These are phyloP conservation scores for Tokudaia tokunoshimensis DNA, from an alignment of 2,797 vertebrate genomes.

Conservation along the genomic window DNA sequence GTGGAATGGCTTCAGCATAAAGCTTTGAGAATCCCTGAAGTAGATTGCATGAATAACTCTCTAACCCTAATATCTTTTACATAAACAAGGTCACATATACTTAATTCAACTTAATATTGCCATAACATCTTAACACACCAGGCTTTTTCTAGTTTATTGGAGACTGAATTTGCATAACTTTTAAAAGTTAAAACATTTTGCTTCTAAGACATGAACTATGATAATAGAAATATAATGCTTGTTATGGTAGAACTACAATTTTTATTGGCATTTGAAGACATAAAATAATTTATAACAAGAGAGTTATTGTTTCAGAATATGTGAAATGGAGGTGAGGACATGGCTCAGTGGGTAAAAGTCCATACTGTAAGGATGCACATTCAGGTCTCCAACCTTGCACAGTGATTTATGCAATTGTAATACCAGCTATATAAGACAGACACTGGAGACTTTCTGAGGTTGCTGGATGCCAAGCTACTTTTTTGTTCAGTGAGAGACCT, in stretches of 20 bases:
- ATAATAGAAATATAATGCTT: background rate
- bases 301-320: background rate
- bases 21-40: background rate
- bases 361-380: background rate
- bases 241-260: background rate
- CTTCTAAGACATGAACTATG: background rate
- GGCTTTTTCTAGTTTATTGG: background rate
- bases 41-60: background rate
- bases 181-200: background rate
- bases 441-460: background rate
- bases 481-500: too few species aligned
- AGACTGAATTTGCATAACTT: background rate
- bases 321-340: too few species aligned
- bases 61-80: background rate
- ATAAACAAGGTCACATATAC: background rate
- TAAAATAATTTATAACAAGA: background rate
- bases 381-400: background rate
- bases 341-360: too few species aligned
- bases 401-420: too few species aligned
- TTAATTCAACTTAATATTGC: background rate
- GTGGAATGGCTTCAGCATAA: background rate
- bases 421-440: background rate
- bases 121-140: background rate
- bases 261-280: constrained; percentile 21
- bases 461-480: background rate